Base-by-base conservation (phyloP, 2,888 invertebrate species). In the Blomia tropicalis region DNA sequence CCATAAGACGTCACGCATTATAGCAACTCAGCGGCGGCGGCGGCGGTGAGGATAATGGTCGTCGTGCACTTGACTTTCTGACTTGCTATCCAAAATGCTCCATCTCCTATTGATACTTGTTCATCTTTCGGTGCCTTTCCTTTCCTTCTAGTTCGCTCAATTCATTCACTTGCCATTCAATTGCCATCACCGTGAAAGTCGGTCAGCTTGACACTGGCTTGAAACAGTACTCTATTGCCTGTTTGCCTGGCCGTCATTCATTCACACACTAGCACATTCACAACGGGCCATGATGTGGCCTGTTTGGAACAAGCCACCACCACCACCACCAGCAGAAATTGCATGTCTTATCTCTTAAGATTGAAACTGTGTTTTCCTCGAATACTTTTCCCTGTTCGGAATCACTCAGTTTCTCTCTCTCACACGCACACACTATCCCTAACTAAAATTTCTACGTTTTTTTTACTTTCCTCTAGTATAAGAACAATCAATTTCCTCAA, bases 401-500 rank as follows among this genome's bases (percentile, higher is more conserved):
- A 47, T 47, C 22, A 11, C n/a, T 47, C 22, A 14, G 7, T 47
- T 47, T 47, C 51, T n/a, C n/a, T n/a, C n/a, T n/a, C n/a, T n/a
- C n/a, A n/a, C n/a, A n/a, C n/a, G n/a, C n/a, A n/a, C n/a, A n/a
- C n/a, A n/a, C n/a, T n/a, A n/a, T n/a, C n/a, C n/a, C n/a, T n/a
- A n/a, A n/a, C n/a, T n/a, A n/a, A n/a, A n/a, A n/a, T n/a, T n/a
- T n/a, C n/a, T n/a, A n/a, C n/a, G 7, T n/a, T 25, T 25, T 7
- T 14, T 14, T 25, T 7, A 27, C 27, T 47, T 47, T 7, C 51
- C 51, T 11, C 51, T n/a, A n/a, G n/a, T n/a, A n/a, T n/a, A n/a
- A 47, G 51, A 47, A 47, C 51, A 47, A 47, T 47, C 51, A 47
- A 47, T 47, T 47, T 47, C 51, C 51, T 47, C 51, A 47, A 47